Percentiles rank a stretch among this genome's conserved stretches.
These are phyloP conservation scores for Tetragonula clypearis DNA, from an alignment of 1,140 invertebrate species.

Conservation along the genomic window DNA sequence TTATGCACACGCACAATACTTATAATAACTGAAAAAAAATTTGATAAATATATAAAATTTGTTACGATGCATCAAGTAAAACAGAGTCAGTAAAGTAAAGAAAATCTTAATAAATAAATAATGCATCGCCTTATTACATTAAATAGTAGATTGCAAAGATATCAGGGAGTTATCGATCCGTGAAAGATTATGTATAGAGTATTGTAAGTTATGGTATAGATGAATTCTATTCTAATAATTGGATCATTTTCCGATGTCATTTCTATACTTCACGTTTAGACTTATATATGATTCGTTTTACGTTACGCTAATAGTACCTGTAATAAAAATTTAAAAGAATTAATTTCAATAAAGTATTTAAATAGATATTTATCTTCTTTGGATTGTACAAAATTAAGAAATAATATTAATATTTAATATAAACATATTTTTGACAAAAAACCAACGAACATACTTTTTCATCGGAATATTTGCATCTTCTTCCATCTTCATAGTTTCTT, in stretches of 20 bases:
- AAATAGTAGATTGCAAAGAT: constrained; percentile 7
- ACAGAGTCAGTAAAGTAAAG: not conserved
- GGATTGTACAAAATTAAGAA: not conserved
- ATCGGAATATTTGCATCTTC: not conserved
- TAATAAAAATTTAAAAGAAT: not conserved
- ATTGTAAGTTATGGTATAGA: constrained; percentile 44
- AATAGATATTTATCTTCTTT: not conserved
- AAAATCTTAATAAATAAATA: constrained; percentile 18
- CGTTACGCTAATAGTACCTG: too few species aligned
- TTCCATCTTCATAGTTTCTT: not conserved
- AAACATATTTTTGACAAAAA: too few species aligned
- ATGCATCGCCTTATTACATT: not conserved
- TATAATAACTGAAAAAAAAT: not conserved
- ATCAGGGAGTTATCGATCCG: constrained; percentile 45
- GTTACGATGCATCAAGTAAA: not conserved
- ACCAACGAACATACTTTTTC: not conserved
- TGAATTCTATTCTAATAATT: constrained; percentile 47
- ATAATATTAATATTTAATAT: not conserved
- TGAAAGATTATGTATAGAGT: constrained; percentile 15
- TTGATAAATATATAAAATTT: not conserved
- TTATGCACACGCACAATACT: too few species aligned
- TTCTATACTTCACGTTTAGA: constrained; percentile 10
- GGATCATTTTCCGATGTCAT: constrained; percentile 31
- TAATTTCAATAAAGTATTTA: not conserved
- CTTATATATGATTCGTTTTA: not conserved